A percentile compares a stretch with the other conserved stretches of the same genome.
Conservation (phyloP, 2,797 vertebrate genomes). For the Pantherophis vulpinus region DNA sequence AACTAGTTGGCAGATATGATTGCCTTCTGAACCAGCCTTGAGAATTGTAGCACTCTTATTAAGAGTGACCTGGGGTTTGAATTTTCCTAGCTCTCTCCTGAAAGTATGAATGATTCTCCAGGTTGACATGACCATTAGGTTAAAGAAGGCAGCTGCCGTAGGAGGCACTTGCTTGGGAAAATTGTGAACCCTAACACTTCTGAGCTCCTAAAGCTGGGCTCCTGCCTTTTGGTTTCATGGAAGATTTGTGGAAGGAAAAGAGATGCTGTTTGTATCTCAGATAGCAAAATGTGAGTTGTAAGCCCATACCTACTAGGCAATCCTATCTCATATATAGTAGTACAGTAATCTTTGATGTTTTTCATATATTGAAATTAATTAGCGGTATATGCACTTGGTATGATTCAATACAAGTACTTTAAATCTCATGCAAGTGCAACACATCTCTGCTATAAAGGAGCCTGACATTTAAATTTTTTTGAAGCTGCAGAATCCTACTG, state of each 20-base stretch:
- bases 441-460: neutral
- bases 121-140: neutral
- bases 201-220: neutral
- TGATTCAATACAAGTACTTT: neutral
- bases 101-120: neutral
- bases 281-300: neutral
- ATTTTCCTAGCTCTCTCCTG: neutral
- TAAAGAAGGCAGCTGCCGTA: neutral
- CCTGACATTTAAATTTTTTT: neutral
- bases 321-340: neutral
- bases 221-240: neutral
- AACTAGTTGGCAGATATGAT: neutral
- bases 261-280: neutral
- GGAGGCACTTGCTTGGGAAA: neutral
- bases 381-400: neutral
- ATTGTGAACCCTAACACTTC: neutral
- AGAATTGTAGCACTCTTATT: neutral
- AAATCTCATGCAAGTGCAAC: neutral
- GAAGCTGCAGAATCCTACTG: neutral
- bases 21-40: too few species aligned
- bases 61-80: neutral
- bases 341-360: neutral
- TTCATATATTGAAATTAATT: neutral
- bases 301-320: neutral
- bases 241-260: neutral